These are phyloP conservation scores for Zaprionus africanus DNA, from an alignment of 1,140 invertebrate species.

Conservation along the genomic window DNA sequence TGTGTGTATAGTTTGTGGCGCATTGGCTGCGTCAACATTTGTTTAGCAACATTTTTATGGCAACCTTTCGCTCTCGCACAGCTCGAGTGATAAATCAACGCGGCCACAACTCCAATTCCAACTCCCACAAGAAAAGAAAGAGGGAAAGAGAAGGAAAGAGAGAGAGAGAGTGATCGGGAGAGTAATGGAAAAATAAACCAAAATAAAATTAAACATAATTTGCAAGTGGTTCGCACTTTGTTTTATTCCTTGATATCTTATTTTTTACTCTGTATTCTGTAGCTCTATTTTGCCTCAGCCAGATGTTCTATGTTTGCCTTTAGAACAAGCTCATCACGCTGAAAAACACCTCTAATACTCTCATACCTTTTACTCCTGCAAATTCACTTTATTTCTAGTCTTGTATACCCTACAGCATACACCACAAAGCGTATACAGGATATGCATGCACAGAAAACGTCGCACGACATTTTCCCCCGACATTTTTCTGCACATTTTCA, in stretches of 20 bases:
- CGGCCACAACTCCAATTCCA: slow-evolving; percentile 31
- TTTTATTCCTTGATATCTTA: not conserved
- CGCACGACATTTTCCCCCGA: slow-evolving; percentile 60
- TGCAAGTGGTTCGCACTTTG: not conserved
- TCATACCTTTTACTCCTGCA: not conserved
- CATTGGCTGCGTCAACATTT: slow-evolving; percentile 60
- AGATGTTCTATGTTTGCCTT: too few species aligned
- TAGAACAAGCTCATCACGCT: too few species aligned
- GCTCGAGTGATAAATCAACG: slow-evolving; percentile 70
- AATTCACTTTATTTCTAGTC: not conserved
- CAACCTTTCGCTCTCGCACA: slow-evolving; percentile 66
- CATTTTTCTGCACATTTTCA: slow-evolving; percentile 16
- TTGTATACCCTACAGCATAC: not conserved
- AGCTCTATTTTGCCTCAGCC: too few species aligned
- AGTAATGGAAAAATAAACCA: not conserved
- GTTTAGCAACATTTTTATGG: slow-evolving; percentile 64
- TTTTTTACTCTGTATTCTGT: too few species aligned
- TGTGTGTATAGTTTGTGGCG: not conserved
- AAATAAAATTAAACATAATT: slow-evolving; percentile 46
- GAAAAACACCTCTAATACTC: too few species aligned
- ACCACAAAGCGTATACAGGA: not conserved
- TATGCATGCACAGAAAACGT: slow-evolving; percentile 13
- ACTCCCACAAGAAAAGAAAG: slow-evolving; percentile 24
- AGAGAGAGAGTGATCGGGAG: not conserved
- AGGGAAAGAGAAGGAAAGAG: not conserved